Evolutionary conservation across 2,797 vertebrate genomes (phyloP).

Genomic region (Acropternis orthonyx): DNA sequence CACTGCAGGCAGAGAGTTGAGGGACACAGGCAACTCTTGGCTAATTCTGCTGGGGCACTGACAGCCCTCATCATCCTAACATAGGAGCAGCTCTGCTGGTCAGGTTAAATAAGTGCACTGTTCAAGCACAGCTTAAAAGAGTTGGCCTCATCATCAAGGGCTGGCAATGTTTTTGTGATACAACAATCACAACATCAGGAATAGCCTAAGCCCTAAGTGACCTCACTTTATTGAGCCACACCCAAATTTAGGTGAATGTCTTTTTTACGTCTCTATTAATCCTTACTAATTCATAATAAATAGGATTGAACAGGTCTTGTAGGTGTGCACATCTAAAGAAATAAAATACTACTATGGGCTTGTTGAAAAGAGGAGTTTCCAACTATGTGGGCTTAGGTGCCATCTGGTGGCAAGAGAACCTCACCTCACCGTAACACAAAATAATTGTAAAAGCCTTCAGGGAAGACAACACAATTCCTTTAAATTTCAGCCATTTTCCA

Average conservation of each 20-base stretch:
- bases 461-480: background rate
- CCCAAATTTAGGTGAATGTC: background rate
- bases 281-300: background rate
- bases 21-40: background rate
- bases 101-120: background rate
- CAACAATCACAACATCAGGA: rapidly evolving
- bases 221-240: background rate
- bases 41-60: background rate
- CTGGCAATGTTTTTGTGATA: background rate
- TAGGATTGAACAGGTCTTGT: background rate
- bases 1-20: background rate
- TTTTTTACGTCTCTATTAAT: background rate
- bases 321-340: background rate
- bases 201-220: background rate
- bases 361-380: background rate
- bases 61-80: background rate
- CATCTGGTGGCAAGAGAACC: background rate
- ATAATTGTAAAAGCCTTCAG: background rate
- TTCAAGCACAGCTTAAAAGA: background rate
- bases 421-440: background rate
- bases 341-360: background rate
- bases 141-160: background rate
- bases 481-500: background rate
- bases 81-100: too few species aligned
- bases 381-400: background rate